Percentiles rank a stretch among this genome's conserved stretches.
Conservation (phyloP, 2,888 invertebrate species). For the Ernsta delagoae region DNA sequence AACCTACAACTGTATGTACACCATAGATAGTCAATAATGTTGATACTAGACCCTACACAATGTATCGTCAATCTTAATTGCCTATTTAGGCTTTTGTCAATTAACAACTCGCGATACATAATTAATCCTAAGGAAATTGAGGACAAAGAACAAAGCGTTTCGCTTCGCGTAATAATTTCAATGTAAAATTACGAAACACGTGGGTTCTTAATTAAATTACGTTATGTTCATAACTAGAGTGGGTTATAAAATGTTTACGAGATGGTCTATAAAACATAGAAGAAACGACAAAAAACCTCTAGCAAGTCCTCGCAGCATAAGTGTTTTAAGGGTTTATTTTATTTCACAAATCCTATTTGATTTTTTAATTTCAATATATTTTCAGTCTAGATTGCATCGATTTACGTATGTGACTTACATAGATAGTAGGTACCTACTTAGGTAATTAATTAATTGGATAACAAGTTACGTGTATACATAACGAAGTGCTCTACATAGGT, state of each 20-base stretch:
- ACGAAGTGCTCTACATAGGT: no score
- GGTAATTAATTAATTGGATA: no score
- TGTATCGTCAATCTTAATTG: not conserved
- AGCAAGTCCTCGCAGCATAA: no score
- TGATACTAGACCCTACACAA: not conserved
- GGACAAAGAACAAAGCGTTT: constrained; percentile 3
- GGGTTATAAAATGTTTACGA: not conserved
- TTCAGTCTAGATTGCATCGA: no score
- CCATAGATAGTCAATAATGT: not conserved
- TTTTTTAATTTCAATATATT: no score
- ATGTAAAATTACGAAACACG: not conserved
- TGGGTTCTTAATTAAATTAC: not conserved
- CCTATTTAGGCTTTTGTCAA: constrained; percentile 1
- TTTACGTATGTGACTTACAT: no score
- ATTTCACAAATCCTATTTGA: no score
- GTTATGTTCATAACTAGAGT: not conserved
- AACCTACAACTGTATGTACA: not conserved
- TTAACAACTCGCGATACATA: constrained; percentile 3
- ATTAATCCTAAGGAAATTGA: not conserved
- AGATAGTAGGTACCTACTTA: no score
- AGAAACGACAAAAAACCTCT: no score
- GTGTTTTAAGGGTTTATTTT: no score
- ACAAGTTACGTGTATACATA: no score
- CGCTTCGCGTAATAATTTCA: not conserved
- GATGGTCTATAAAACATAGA: not conserved